Evolutionary conservation across 2,888 invertebrate genomes (phyloP).

Genomic region (Carpatolechia fugitivella): DNA sequence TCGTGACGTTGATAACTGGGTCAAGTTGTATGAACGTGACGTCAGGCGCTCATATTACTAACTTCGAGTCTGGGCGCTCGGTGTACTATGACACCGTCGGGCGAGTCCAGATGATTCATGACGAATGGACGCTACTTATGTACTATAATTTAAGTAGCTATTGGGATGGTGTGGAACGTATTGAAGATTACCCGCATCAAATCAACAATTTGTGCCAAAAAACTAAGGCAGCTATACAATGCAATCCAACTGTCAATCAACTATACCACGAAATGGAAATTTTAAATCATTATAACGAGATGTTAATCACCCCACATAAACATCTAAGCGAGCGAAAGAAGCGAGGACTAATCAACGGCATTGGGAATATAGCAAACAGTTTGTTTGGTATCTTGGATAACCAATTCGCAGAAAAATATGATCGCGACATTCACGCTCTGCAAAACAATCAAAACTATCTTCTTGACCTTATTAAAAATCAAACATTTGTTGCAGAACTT

Average conservation of each 20-base stretch:
- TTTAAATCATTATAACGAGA: slow-evolving; percentile 14
- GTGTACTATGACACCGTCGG: slow-evolving; percentile 20
- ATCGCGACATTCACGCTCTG: slow-evolving; percentile 15
- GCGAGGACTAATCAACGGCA: slow-evolving; percentile 16
- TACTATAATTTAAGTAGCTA: slow-evolving; percentile 22
- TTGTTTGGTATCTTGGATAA: slow-evolving; percentile 20
- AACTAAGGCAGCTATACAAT: slow-evolving; percentile 15
- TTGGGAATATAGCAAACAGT: slow-evolving; percentile 15
- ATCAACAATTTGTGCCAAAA: slow-evolving; percentile 1
- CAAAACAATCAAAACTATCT: slow-evolving; percentile 17
- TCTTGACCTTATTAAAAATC: slow-evolving; percentile 16
- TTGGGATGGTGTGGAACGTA: slow-evolving; percentile 10
- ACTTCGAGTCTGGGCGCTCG: slow-evolving; percentile 12
- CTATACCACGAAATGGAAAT: slow-evolving; percentile 14
- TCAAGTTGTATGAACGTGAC: no score
- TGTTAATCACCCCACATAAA: slow-evolving; percentile 13
- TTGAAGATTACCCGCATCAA: slow-evolving; percentile 10
- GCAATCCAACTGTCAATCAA: slow-evolving; percentile 11
- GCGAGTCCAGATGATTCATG: slow-evolving; percentile 18
- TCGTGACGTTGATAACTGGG: not conserved
- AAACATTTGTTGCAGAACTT: slow-evolving; percentile 18
- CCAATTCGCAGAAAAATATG: slow-evolving; percentile 18
- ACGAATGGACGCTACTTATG: slow-evolving; percentile 23
- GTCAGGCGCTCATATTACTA: slow-evolving; percentile 16
- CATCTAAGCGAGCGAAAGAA: slow-evolving; percentile 12